Evolutionary conservation across 2,797 vertebrate genomes (phyloP).

Genomic region (Lutjanus campechanus): DNA sequence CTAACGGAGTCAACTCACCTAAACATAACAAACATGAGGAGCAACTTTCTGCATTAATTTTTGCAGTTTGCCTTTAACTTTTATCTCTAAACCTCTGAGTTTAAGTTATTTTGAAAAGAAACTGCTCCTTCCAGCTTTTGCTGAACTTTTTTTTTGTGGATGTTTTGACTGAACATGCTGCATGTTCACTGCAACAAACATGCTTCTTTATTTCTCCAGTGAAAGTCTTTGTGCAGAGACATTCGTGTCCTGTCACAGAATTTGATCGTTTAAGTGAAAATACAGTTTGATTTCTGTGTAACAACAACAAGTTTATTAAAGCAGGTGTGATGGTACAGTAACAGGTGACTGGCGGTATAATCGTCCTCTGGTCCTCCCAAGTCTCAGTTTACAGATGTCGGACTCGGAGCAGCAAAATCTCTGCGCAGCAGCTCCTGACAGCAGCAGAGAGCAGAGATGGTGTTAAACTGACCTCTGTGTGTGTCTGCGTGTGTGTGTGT

Average conservation of each 20-base stretch:
- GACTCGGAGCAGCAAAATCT: too few species aligned
- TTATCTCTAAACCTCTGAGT: background rate
- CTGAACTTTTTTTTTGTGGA: background rate
- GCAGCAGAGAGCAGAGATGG: too few species aligned
- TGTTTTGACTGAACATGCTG: background rate
- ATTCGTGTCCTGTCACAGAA: background rate
- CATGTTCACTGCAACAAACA: slow-evolving; percentile 19
- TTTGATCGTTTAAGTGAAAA: background rate
- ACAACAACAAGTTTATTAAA: background rate
- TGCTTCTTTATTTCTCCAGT: background rate
- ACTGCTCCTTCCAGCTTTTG: background rate
- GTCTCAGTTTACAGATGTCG: too few species aligned
- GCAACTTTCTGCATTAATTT: background rate
- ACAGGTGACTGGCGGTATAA: too few species aligned
- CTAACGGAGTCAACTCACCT: slow-evolving; percentile 14
- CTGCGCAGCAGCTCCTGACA: too few species aligned
- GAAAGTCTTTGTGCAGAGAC: background rate
- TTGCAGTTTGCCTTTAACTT: background rate
- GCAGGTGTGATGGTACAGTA: too few species aligned
- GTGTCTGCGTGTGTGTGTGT: slow-evolving; percentile 34
- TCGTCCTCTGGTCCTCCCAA: too few species aligned
- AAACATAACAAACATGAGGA: background rate
- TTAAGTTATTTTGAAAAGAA: background rate
- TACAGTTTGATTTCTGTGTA: background rate
- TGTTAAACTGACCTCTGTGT: too few species aligned